Conservation (phyloP, 30 jellyfish, hydroid and myxozoan genomes). For the Cassiopea andromeda region DNA sequence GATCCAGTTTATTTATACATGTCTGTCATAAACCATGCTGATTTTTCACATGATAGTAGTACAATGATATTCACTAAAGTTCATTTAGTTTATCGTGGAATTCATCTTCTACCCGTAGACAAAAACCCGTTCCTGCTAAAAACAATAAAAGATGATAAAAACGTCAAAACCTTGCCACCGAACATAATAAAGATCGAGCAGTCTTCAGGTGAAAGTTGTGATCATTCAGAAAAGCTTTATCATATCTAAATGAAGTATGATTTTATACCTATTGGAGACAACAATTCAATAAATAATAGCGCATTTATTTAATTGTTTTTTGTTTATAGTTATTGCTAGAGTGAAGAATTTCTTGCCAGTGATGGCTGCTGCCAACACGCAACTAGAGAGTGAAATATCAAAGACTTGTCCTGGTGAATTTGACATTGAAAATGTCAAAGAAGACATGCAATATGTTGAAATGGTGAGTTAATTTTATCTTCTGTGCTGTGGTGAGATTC, state of each 20-base stretch:
- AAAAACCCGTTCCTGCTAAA: background rate
- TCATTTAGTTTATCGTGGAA: background rate
- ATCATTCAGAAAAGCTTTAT: background rate
- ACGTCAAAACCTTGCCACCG: background rate
- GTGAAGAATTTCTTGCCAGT: conserved; percentile 53
- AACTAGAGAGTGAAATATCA: conserved; percentile 30
- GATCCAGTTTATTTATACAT: no score
- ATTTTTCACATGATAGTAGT: background rate
- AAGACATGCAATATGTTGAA: conserved; percentile 51
- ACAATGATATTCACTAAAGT: background rate
- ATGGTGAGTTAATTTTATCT: conserved; percentile 34
- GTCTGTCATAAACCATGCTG: no score
- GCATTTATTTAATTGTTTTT: background rate
- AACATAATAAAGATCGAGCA: background rate
- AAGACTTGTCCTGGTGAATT: conserved; percentile 11
- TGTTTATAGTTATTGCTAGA: conserved; percentile 27
- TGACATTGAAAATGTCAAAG: conserved; percentile 52
- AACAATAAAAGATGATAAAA: background rate
- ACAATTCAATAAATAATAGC: background rate
- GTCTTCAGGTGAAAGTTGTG: background rate
- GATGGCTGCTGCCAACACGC: conserved; percentile 50
- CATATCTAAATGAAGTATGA: no score
- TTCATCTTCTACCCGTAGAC: background rate
- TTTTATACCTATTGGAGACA: no score
- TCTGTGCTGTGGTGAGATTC: no score